phyloP scores from a whole-genome alignment of 1,140 invertebrate genomes.

The Drosophila rufa region DNA sequence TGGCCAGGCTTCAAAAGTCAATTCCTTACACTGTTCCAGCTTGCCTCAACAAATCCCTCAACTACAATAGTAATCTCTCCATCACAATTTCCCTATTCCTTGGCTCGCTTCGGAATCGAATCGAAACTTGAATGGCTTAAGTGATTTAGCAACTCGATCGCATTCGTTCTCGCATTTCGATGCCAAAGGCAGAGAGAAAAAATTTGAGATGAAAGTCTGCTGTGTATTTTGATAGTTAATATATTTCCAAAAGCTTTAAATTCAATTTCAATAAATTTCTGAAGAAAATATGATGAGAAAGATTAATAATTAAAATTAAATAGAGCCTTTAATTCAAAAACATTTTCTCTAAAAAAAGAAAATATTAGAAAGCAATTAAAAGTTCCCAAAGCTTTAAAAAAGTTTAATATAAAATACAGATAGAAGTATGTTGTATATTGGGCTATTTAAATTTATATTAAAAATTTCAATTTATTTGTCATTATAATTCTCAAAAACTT shows the following conservation, averaged over 20 bases:
- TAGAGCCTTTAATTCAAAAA: not conserved
- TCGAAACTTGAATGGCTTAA: conserved; percentile 66
- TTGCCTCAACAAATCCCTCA: conserved; percentile 37
- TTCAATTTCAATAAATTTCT: not conserved
- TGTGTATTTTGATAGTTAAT: no score
- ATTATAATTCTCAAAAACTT: no score
- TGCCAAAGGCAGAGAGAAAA: conserved; percentile 21
- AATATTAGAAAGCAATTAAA: no score
- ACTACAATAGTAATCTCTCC: conserved; percentile 50
- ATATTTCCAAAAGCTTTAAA: not conserved
- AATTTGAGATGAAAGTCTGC: not conserved
- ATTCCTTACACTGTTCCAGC: conserved; percentile 28
- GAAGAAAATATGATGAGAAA: not conserved
- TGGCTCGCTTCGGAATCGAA: conserved; percentile 30
- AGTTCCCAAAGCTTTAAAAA: no score
- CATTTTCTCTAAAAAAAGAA: no score
- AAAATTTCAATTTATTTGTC: no score
- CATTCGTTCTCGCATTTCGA: conserved; percentile 45
- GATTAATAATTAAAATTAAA: not conserved
- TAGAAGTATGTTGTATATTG: no score
- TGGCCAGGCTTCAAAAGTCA: conserved; percentile 27
- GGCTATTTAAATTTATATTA: no score
- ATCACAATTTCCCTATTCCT: conserved; percentile 26
- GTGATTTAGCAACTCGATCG: conserved; percentile 58
- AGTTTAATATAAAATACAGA: no score